phyloP scores from a whole-genome alignment of 2,888 invertebrate species.

The Lucinisca nassula region DNA sequence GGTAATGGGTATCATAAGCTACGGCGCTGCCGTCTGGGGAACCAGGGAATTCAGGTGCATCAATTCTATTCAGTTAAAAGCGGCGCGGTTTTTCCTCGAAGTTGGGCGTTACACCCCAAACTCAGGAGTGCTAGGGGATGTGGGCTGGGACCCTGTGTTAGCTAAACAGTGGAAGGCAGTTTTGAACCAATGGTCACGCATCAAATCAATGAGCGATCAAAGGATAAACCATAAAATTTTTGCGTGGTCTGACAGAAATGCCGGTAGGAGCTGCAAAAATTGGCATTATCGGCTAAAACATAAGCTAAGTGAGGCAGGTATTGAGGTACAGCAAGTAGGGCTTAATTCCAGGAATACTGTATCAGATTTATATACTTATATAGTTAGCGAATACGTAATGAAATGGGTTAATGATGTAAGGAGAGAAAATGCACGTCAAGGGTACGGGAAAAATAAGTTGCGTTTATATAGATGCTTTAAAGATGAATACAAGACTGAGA shows the following conservation, averaged over 20 bases:
- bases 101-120: background rate
- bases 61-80: background rate
- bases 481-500: background rate
- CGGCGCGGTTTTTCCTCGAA: background rate
- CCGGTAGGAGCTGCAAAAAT: background rate
- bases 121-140: background rate
- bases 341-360: background rate
- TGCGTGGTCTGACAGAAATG: background rate
- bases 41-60: background rate
- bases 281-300: no score
- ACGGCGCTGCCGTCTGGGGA: conserved; percentile 6
- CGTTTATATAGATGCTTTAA: conserved; percentile 5
- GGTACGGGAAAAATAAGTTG: conserved; percentile 3
- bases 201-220: background rate
- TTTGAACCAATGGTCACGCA: background rate
- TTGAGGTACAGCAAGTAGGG: background rate
- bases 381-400: background rate
- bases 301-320: no score
- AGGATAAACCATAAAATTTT: background rate
- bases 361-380: background rate
- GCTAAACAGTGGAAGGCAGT: background rate
- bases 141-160: background rate
- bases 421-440: background rate
- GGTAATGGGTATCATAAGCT: conserved; percentile 1
- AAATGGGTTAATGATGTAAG: no score